These are phyloP conservation scores for Ectemnius lituratus DNA, from an alignment of 2,888 invertebrate species.

Conservation along the genomic window DNA sequence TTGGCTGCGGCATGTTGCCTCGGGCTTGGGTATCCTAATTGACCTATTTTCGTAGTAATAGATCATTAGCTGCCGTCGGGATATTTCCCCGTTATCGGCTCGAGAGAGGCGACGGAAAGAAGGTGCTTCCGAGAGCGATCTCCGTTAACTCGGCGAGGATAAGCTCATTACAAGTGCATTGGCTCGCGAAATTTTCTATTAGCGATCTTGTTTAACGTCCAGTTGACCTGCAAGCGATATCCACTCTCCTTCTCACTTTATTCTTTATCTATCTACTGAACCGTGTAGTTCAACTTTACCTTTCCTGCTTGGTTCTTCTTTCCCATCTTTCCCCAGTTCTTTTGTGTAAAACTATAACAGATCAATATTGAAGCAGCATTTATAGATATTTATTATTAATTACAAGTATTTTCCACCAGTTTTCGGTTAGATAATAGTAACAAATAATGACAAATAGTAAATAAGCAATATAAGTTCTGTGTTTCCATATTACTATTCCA, in stretches of 20 bases:
- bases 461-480: too few relatives aligned
- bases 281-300: neutral
- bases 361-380: too few relatives aligned
- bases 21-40: slow-evolving; percentile 60
- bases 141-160: slow-evolving; percentile 34
- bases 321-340: too few relatives aligned
- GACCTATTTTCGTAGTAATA: slow-evolving; percentile 69
- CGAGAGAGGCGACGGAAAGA: slow-evolving; percentile 40
- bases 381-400: too few relatives aligned
- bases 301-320: too few relatives aligned
- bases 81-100: slow-evolving; percentile 58
- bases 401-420: too few relatives aligned
- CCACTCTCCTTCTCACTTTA: slow-evolving; percentile 2
- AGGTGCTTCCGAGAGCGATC: slow-evolving; percentile 22
- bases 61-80: slow-evolving; percentile 62
- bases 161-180: slow-evolving; percentile 41
- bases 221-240: slow-evolving; percentile 37
- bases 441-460: too few relatives aligned
- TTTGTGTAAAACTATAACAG: too few relatives aligned
- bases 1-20: slow-evolving; percentile 46
- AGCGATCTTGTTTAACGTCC: slow-evolving; percentile 43
- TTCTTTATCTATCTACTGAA: neutral
- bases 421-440: too few relatives aligned
- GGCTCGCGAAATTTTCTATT: slow-evolving; percentile 38
- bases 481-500: too few relatives aligned